Evolutionary conservation across 2,797 vertebrate species (phyloP).

Genomic region (Cyclura pinguis): DNA sequence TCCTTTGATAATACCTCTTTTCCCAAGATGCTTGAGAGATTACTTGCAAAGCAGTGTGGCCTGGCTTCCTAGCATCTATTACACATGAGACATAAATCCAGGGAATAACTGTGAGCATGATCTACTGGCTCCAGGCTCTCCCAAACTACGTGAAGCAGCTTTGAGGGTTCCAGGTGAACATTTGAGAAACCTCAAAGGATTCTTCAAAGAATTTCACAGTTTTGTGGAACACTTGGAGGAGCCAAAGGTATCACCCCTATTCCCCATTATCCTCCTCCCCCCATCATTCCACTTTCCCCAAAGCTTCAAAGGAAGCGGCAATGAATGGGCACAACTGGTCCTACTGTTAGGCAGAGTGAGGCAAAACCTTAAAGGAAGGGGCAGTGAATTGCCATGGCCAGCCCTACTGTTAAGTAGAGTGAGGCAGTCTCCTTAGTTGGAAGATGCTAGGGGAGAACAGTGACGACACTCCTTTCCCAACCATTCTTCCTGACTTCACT

Average conservation of each 20-base stretch:
- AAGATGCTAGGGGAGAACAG: too few relatives aligned
- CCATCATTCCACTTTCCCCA: too few relatives aligned
- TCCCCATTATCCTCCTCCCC: neutral
- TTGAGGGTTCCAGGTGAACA: neutral
- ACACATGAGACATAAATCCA: too few relatives aligned
- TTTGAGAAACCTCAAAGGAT: neutral
- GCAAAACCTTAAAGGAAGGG: too few relatives aligned
- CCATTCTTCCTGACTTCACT: too few relatives aligned
- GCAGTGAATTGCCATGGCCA: too few relatives aligned
- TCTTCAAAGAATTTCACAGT: too few relatives aligned
- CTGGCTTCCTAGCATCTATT: neutral
- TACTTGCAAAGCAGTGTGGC: neutral
- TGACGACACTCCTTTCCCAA: too few relatives aligned
- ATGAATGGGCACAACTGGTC: neutral
- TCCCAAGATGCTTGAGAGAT: neutral
- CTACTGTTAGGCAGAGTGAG: too few relatives aligned
- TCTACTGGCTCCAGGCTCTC: neutral
- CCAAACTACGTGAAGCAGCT: neutral
- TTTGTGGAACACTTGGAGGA: neutral
- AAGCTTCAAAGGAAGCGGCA: neutral
- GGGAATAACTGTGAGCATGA: neutral
- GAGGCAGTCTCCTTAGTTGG: too few relatives aligned
- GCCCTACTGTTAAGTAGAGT: too few relatives aligned
- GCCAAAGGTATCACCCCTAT: neutral
- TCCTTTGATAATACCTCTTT: neutral